Conservation (phyloP, 1,140 invertebrate species). For the Ceratina japonica region DNA sequence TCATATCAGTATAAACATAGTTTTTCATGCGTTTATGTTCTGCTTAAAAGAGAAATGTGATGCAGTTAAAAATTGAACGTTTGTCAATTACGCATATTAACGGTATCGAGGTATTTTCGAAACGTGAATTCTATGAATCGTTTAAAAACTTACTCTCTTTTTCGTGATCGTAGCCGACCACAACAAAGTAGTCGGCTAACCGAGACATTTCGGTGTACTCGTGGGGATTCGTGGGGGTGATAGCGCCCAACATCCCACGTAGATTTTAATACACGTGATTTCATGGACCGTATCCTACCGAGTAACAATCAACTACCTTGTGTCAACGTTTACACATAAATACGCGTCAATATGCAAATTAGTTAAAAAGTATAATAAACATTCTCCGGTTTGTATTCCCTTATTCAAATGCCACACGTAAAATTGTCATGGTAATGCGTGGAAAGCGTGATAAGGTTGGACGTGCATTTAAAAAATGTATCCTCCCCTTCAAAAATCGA, state of each 20-base stretch:
- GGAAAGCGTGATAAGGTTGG: background rate
- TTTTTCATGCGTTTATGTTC: background rate
- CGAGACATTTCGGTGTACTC: conserved; percentile 88
- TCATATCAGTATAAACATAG: background rate
- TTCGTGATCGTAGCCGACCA: conserved; percentile 98
- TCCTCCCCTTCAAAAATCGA: background rate
- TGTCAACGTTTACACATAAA: conserved; percentile 37
- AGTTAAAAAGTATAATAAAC: conserved; percentile 20
- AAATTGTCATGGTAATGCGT: background rate
- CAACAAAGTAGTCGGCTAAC: conserved; percentile 98
- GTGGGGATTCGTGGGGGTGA: conserved; percentile 74
- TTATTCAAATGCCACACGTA: background rate
- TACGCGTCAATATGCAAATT: conserved; percentile 32
- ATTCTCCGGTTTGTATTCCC: conserved; percentile 10
- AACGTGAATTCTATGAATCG: background rate
- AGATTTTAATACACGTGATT: conserved; percentile 65
- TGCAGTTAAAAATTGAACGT: background rate
- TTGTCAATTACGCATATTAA: background rate
- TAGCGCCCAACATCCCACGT: conserved; percentile 78
- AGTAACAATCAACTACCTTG: conserved; percentile 35
- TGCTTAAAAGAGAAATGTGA: background rate
- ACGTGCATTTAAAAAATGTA: conserved; percentile 12
- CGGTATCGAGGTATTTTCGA: background rate
- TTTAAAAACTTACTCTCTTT: conserved; percentile 92
- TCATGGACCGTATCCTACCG: conserved; percentile 70